Evolutionary conservation across 2,888 invertebrate species (phyloP).

Genomic region (Drosophila mercatorum): DNA sequence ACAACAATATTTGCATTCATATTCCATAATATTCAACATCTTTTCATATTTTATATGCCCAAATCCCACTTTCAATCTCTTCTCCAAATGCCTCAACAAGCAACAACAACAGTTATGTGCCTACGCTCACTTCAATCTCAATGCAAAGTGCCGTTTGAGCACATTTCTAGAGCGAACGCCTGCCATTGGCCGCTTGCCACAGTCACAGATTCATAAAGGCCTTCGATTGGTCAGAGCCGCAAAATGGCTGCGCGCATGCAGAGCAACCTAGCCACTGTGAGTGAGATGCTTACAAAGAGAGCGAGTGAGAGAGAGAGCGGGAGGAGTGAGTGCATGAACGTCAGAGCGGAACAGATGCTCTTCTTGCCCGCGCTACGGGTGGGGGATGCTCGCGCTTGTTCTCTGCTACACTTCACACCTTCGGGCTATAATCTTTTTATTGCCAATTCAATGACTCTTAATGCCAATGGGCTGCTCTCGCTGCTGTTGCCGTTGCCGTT

Average conservation of each 20-base stretch:
- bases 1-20: not conserved
- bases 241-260: slow-evolving; percentile 63
- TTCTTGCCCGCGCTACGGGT: slow-evolving; percentile 22
- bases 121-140: not conserved
- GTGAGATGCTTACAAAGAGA: slow-evolving; percentile 44
- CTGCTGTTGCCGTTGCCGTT: not conserved
- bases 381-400: slow-evolving; percentile 34
- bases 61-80: too few relatives aligned
- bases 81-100: not conserved
- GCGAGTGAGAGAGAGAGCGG: not conserved
- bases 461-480: slow-evolving; percentile 45
- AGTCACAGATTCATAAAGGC: not conserved
- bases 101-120: not conserved
- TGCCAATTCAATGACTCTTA: slow-evolving; percentile 79
- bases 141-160: slow-evolving; percentile 26
- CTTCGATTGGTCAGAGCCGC: slow-evolving; percentile 49
- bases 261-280: slow-evolving; percentile 36
- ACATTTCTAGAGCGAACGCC: not conserved
- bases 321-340: not conserved
- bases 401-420: slow-evolving; percentile 75
- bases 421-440: slow-evolving; percentile 82
- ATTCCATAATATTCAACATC: too few relatives aligned
- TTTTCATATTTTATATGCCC: too few relatives aligned
- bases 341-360: slow-evolving; percentile 25
- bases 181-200: slow-evolving; percentile 46